Base-by-base conservation (phyloP, 2,888 invertebrate genomes). In the Enoplolaimus lenunculus region DNA sequence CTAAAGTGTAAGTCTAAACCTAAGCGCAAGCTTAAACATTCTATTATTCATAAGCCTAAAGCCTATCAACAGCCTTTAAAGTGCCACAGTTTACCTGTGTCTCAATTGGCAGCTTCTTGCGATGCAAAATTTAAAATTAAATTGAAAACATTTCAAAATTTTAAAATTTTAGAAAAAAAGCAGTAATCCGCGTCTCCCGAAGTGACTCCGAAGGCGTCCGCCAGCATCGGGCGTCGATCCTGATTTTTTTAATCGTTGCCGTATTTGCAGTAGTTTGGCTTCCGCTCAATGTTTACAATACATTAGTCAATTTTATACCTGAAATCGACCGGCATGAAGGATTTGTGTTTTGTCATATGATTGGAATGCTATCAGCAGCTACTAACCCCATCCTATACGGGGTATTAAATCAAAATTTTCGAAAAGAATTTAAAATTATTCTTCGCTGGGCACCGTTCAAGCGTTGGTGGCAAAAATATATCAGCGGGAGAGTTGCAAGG, bases 191-290 rank as follows among this genome's bases (percentile, higher is more conserved):
- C 62, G n/a, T 13, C 7, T 31, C 31, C 7, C 26, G 67, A 3
- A 66, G 29, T 7, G 2, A 3, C 33, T 31, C 26, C n/a, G 67
- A 66, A 34, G 30, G 7, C 30, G 34, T n/a, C 3, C 87, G 89
- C 1, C 88, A 91, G 74, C 87, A 88, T 75, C 87, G 89, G 75
- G 93, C 93, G 28, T 92, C 93, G 81, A 86, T 89, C n/a, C 86
- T 93, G 33, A 84, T 93, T 2, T 87, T 90, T 73, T 88, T 89
- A 62, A 92, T 93, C 74, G 90, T 90, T 2, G 85, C 89, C 1
- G 90, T 92, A 1, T 93, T 92, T 79, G 90, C 89, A 0, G 86
- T 91, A 71, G 91, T 91, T 76, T 93, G 93, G 93, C 82, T 93
- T 74, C 93, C 93, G 0, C 81, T 93, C 72, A 93, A 93, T 79